Evolutionary conservation across 2,113 vertebrate species (phyloP), one percentile per base, ranked within the genome.

Genomic region (Nycticorax nycticorax): DNA sequence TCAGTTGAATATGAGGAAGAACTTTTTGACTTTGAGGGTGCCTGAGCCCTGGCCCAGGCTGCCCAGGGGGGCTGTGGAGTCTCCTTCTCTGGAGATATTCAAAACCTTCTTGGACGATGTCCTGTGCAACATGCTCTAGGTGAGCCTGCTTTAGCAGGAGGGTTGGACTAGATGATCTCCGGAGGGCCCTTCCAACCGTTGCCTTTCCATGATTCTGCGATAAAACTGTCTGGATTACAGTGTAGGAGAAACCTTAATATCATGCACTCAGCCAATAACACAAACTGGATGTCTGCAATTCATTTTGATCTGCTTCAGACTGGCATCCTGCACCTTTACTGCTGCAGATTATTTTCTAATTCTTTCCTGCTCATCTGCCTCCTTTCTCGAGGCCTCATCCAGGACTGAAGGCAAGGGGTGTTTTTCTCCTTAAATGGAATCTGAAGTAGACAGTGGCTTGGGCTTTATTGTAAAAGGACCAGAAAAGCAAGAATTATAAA

Each of bases 401-500:
- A 53, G 55, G 57, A 45, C 7, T 0, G 0, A 55, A 47, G 28
- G 12, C 52, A 37, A 4, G 30, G 14, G n/a, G 33, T n/a, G 12
- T 7, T 79, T 73, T 74, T 21, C 15, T 74, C 41, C 20, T 60
- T 21, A 33, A 71, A 59, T 12, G 7, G 21, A 63, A 27, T n/a
- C 20, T 47, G 30, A 12, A 83, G 19, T 1, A 67, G 27, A 30
- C 5, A 5, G 2, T 32, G 16, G 20, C 19, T 68, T 12, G 15
- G 4, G 7, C 47, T 83, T 73, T 57, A 9, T 33, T 28, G 30
- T 7, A 13, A 67, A 66, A 75, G 19, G 5, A 72, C 12, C 3
- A 33, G 50, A 84, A 71, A 67, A 43, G 0, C 5, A 50, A 71
- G 22, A 32, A 33, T 32, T 78, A 33, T 14, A 71, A 85, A 55